Evolutionary conservation across 2,113 vertebrate species (phyloP).

Genomic region (Sorex araneus): DNA sequence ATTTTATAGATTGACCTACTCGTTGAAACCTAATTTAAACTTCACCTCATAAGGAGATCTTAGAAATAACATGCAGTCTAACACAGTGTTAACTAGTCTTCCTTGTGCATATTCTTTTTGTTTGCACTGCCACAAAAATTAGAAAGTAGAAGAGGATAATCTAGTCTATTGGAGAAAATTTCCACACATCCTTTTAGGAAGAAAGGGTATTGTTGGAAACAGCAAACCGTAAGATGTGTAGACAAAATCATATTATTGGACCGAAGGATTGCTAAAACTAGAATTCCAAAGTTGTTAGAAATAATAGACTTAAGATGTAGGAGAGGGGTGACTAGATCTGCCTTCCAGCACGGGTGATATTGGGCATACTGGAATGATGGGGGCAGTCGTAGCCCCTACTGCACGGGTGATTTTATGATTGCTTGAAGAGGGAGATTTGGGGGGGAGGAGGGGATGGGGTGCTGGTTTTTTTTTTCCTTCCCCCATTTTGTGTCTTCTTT

Average conservation of each 20-base stretch:
- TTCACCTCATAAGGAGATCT: neutral
- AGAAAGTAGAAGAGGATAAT: neutral
- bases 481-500: no score
- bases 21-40: conserved; percentile 57
- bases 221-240: conserved; percentile 24
- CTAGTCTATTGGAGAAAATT: neutral
- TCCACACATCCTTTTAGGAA: neutral
- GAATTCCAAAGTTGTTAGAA: neutral
- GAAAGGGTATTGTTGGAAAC: conserved; percentile 50
- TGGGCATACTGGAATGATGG: no score
- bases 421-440: no score
- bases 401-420: no score
- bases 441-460: no score
- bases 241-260: conserved; percentile 2
- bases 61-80: neutral
- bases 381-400: no score
- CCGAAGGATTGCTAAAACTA: neutral
- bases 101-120: neutral
- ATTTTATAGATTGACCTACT: conserved; percentile 51
- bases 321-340: neutral
- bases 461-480: no score
- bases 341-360: no score
- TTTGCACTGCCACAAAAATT: neutral
- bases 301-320: neutral
- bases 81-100: neutral